Evolutionary conservation across 2,113 vertebrate species (phyloP).

Genomic region (Bujurquina vittata): DNA sequence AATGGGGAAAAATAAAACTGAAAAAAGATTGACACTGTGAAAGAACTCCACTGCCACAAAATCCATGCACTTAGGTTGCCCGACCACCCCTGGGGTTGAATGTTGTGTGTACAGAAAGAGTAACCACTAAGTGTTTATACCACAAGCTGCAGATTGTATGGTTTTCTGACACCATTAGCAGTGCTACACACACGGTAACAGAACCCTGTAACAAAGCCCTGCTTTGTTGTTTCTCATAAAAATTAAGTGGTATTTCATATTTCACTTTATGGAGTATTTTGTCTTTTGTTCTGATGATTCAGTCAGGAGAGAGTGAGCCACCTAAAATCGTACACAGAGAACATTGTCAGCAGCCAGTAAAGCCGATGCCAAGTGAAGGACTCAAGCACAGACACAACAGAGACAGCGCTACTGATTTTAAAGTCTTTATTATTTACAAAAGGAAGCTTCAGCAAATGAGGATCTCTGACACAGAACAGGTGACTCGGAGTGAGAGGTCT

Average conservation of each 20-base stretch:
- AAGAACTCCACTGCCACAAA: background rate
- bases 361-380: too few relatives aligned
- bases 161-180: background rate
- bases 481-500: too few relatives aligned
- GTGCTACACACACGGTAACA: background rate
- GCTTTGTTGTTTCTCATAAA: background rate
- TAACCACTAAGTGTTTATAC: rapidly evolving
- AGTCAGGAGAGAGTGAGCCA: background rate
- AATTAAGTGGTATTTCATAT: background rate
- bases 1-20: background rate
- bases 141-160: background rate
- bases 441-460: too few relatives aligned
- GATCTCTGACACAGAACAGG: too few relatives aligned
- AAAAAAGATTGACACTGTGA: background rate
- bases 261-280: background rate
- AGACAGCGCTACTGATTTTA: too few relatives aligned
- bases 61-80: too few relatives aligned
- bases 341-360: too few relatives aligned
- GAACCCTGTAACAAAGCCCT: rapidly evolving
- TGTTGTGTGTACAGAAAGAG: background rate
- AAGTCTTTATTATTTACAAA: too few relatives aligned
- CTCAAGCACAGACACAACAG: too few relatives aligned
- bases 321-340: background rate
- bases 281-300: background rate
- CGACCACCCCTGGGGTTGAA: background rate